Evolutionary conservation across 1,140 invertebrate genomes (phyloP).

Genomic region (Neocloeon triangulifer): DNA sequence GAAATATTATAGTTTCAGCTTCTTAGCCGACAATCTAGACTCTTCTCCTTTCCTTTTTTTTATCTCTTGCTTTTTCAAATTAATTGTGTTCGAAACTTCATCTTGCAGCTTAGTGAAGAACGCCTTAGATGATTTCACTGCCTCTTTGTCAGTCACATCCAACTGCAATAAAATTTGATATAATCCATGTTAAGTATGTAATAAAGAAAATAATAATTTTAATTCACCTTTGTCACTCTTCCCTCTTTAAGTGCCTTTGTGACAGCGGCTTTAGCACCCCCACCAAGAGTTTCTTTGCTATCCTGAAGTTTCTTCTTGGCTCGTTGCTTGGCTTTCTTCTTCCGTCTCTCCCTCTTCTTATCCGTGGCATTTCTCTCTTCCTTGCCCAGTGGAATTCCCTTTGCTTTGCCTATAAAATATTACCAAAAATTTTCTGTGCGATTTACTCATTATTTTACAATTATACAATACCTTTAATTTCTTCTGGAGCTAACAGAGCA

Average conservation of each 20-base stretch:
- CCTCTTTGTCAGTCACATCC: conserved; percentile 23
- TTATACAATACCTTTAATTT: conserved; percentile 43
- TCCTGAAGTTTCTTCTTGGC: conserved; percentile 23
- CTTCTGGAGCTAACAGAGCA: conserved; percentile 76
- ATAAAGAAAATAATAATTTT: too few species aligned
- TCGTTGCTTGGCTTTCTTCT: conserved; percentile 62
- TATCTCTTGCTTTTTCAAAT: conserved; percentile 15
- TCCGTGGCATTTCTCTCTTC: conserved; percentile 66
- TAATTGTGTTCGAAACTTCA: conserved; percentile 28
- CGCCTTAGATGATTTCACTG: conserved; percentile 51
- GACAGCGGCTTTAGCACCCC: conserved; percentile 22
- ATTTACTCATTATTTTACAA: conserved; percentile 1
- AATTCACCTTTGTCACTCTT: conserved; percentile 20
- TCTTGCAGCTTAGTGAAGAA: conserved; percentile 68
- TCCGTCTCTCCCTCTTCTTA: conserved; percentile 66
- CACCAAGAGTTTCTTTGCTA: conserved; percentile 23
- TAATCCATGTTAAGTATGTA: neutral
- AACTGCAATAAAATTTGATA: conserved; percentile 14
- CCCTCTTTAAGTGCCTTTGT: conserved; percentile 32
- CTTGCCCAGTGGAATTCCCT: conserved; percentile 53
- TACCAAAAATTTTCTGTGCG: too few species aligned
- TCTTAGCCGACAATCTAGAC: conserved; percentile 16
- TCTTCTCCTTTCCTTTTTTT: conserved; percentile 17
- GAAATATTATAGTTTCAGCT: conserved; percentile 22
- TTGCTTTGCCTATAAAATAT: conserved; percentile 38